A percentile compares a stretch with the other conserved stretches of the same genome.
Conservation (phyloP, 2,888 invertebrate species). For the Coenonympha glycerion region DNA sequence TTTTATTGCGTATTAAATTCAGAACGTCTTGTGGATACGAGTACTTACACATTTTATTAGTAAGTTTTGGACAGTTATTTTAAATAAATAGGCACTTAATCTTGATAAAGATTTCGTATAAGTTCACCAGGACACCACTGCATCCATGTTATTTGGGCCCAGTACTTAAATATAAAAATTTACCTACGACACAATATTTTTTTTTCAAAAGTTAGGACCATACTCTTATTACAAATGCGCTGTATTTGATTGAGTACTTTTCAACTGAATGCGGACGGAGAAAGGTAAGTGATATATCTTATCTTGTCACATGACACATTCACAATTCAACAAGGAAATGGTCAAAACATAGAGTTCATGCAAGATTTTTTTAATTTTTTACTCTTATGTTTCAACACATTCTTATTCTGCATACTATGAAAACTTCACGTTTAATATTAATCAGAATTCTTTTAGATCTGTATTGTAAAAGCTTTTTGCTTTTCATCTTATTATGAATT, state of each 20-base stretch:
- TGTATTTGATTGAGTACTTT: too few relatives aligned
- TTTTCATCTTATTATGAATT: background rate
- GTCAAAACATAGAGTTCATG: too few relatives aligned
- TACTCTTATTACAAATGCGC: background rate
- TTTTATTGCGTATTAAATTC: constrained; percentile 24
- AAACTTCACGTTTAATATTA: too few relatives aligned
- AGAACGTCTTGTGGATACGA: constrained; percentile 15
- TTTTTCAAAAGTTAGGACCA: background rate
- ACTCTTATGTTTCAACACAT: too few relatives aligned
- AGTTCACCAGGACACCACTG: constrained; percentile 2
- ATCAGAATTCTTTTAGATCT: too few relatives aligned
- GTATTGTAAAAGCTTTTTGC: too few relatives aligned
- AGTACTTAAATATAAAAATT: background rate
- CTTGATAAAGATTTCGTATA: constrained; percentile 16
- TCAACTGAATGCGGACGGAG: too few relatives aligned
- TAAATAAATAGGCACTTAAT: constrained; percentile 21
- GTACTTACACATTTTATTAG: constrained; percentile 21
- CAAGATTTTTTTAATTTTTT: too few relatives aligned
- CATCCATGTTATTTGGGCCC: background rate
- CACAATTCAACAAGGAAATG: too few relatives aligned
- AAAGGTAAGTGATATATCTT: too few relatives aligned
- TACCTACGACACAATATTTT: background rate
- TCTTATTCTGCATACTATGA: too few relatives aligned
- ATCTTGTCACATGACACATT: too few relatives aligned
- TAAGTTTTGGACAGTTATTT: constrained; percentile 21